These are phyloP conservation scores for Tipula lateralis DNA, from an alignment of 2,888 invertebrate genomes.

Conservation along the genomic window DNA sequence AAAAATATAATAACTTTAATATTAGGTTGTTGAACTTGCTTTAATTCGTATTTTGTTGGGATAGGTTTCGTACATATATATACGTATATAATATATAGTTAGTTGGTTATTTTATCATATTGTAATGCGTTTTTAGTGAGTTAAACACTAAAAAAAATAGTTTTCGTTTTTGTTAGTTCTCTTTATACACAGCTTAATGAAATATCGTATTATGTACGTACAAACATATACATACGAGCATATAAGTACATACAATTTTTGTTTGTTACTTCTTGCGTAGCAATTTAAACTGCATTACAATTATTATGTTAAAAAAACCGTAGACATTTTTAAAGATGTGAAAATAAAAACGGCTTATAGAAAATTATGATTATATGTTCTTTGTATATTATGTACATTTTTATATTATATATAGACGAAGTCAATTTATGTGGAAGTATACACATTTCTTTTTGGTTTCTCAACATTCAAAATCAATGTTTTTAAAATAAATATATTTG, in stretches of 20 bases:
- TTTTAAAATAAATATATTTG: not conserved
- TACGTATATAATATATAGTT: too few relatives aligned
- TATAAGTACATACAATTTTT: not conserved
- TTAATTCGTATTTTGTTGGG: conserved; percentile 28
- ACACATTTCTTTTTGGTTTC: not conserved
- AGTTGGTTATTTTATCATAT: conserved; percentile 14
- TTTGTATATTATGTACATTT: not conserved
- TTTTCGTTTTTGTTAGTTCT: conserved; percentile 19
- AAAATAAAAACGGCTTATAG: conserved; percentile 11
- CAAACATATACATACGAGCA: not conserved
- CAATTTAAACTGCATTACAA: conserved; percentile 24
- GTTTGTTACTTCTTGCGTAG: conserved; percentile 24
- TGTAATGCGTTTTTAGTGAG: conserved; percentile 25
- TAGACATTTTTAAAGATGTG: conserved; percentile 24
- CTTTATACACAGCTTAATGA: not conserved
- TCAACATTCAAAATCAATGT: not conserved
- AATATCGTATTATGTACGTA: not conserved
- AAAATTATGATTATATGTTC: conserved; percentile 14
- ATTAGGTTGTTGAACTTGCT: conserved; percentile 26
- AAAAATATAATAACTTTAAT: conserved; percentile 28
- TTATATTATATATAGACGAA: not conserved
- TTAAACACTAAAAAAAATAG: not conserved
- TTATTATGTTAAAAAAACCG: conserved; percentile 19
- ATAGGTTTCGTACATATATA: conserved; percentile 25
- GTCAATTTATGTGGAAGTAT: not conserved